Base-by-base conservation (phyloP, 1,140 invertebrate genomes). In the Mylabris phalerata region DNA sequence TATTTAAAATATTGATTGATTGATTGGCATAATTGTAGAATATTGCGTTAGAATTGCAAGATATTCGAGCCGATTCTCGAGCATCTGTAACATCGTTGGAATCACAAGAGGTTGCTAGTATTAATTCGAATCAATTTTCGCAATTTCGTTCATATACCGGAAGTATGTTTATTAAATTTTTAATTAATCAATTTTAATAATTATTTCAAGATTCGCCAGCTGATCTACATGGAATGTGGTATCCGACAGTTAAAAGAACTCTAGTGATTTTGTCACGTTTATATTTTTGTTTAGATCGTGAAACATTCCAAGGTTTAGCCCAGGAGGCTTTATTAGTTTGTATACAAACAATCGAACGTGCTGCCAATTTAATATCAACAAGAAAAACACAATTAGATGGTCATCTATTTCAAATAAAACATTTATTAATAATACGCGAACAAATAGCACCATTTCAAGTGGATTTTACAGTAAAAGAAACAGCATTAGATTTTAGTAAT, bases 191-290 rank as follows among this genome's bases (percentile, higher is more conserved):
- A 32, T 48, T 50, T 32, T 32, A 32, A 32, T 19, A 1, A 19
- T 19, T 19, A 32, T 32, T 32, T 32, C 2, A 32, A 73, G 66
- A 74, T 67, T 72, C 71, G 6, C 71, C 73, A 41, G 95, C 95
- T 24, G 96, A 99, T 79, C 77, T 98, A 6, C 97, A 99, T 77
- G 97, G 96, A 1, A 97, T 99, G 94, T 99, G 97, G 97, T 99
- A 98, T 78, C 97, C 97, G 0, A 96, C 93, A 0, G 93, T 99
- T 0, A 80, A 96, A 10, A 78, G 97, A 48, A 97, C 96, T 0
- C 75, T 99, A 6, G 90, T 98, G 25, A 98, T 95, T 69, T 76
- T 99, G 2, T 98, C 95, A 0, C 88, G 98, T 62, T 78, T 99
- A 0, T 98, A 97, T 75, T 81, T 95, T 52, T 98, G 95, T 74